Conservation (phyloP, 2,113 vertebrate species). For the Cranoglanis bouderius region DNA sequence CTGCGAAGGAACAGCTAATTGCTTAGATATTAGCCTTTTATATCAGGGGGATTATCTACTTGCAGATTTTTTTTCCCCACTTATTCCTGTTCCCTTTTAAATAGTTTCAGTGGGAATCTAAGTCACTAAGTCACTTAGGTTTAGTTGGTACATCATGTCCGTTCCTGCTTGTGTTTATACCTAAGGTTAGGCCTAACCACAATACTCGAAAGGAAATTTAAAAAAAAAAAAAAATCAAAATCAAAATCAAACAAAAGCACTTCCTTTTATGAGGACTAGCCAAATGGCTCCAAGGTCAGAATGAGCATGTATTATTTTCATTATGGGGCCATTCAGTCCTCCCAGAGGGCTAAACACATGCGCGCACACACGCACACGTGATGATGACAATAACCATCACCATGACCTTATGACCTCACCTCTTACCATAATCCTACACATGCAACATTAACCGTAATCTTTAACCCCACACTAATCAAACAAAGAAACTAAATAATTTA, state of each 20-base stretch:
- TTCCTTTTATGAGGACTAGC: background rate
- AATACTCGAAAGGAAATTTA: background rate
- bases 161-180: background rate
- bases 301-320: conserved; percentile 16
- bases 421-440: background rate
- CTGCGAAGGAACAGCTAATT: background rate
- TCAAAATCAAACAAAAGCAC: background rate
- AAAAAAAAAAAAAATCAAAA: background rate
- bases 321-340: background rate
- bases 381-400: background rate
- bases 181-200: background rate
- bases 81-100: background rate
- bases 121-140: background rate
- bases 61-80: background rate
- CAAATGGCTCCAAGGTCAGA: background rate
- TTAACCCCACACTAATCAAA: conserved; percentile 9
- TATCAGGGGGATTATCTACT: background rate
- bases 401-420: conserved; percentile 6
- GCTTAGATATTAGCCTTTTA: background rate
- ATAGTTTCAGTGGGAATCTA: background rate
- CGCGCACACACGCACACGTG: background rate
- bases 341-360: background rate
- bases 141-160: background rate
- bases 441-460: background rate
- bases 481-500: background rate